Base-by-base conservation (phyloP, 2,888 invertebrate species). In the Argyresthia goedartella region DNA sequence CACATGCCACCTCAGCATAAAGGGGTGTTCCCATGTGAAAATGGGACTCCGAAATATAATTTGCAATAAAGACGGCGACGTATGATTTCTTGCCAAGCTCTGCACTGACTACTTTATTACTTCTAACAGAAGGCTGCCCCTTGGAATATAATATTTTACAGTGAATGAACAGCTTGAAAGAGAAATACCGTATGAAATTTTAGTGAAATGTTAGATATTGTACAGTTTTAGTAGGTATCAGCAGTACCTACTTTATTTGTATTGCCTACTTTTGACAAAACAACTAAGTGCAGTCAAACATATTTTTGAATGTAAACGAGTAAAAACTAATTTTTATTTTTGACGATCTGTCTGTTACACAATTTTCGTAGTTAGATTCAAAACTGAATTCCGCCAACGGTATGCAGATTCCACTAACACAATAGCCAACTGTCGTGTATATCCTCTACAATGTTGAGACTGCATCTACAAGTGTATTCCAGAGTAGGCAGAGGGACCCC, bases 21-120 rank as follows among this genome's bases (percentile, higher is more conserved):
- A 50, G n/a, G 42, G 1, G n/a, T 9, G 15, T 14, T n/a, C 3
- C 35, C 11, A n/a, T 10, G 8, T 25, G 42, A 49, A 53, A 58
- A 59, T 52, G 54, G 53, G 57, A 62, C 60, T 60, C 63, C 63
- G 62, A 73, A 73, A 73, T 71, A 72, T 74, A 74, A 76, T 77
- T 75, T 75, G 72, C 73, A 73, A 72, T 76, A 73, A 74, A 73
- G 64, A 65, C 61, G 57, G 62, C 67, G 25, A 25, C 25, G 64
- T 63, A 71, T 68, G 69, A 75, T 73, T 76, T 71, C 69, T 71
- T 62, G 60, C 66, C 55, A 58, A 62, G 59, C 62, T 69, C 68
- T 63, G 65, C 62, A 65, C 65, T 67, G 73, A 72, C 71, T 72
- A 66, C 71, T 77, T 76, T 76, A 76, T 74, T 72, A 72, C 75